Evolutionary conservation across 2,888 invertebrate genomes (phyloP), one percentile per base, ranked within the genome.

Genomic region (Pelosia muscerda): DNA sequence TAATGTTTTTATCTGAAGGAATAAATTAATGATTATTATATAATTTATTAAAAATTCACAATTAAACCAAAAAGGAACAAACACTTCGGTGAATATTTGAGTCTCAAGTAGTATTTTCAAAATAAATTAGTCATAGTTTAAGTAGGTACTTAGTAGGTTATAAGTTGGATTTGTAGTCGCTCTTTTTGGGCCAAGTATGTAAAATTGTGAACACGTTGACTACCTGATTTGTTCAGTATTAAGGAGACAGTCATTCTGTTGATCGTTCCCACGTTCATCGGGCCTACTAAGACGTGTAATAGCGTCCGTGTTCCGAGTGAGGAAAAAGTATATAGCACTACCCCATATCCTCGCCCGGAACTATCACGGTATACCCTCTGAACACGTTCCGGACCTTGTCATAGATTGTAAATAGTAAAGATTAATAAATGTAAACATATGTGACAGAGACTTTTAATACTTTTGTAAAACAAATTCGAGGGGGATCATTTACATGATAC

Each of bases 41-140:
- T 38, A 38, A 38, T 69, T 74, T 76, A 71, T 73, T 63, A 57
- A 75, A 72, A 59, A 69, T 63, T 69, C 58, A 72, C 65, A 34
- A 66, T 65, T 67, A 73, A 74, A 76, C 81, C 79, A 79, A 79
- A 79, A 68, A 80, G 31, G 63, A 64, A 60, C 23, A 62, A 61
- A 65, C 25, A 49, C 15, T 53, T 61, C 19, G 38, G 62, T 38
- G 61, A 28, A 69, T 69, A 57, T 78, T 76, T 74, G 90, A 91
- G 89, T 91, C 91, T 91, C 91, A 90, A 85, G 78, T 79, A 84
- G 81, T 83, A 83, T 82, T 84, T 85, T 77, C 65, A 76, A 84
- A 81, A 73, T 84, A 82, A 79, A 81, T 78, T 86, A 90, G 88
- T 90, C 88, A 86, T 90, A 88, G 82, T 63, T 58, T 77, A 69